phyloP scores from a whole-genome alignment of 1,140 invertebrate genomes.

The Drosophila funebris region DNA sequence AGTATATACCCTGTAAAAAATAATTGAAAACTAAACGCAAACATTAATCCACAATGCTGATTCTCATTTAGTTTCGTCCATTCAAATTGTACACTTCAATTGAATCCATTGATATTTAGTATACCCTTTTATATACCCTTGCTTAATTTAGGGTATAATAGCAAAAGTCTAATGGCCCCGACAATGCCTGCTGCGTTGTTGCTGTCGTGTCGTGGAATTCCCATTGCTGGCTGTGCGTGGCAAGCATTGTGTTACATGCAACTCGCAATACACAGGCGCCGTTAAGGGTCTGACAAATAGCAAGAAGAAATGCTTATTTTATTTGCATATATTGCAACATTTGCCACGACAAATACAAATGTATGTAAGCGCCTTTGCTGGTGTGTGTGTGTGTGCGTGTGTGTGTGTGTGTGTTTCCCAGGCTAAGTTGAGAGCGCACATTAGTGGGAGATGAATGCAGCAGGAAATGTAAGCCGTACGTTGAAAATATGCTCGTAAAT shows the following conservation, averaged over 20 bases:
- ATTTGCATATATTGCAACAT: slow-evolving; percentile 75
- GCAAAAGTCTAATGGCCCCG: slow-evolving; percentile 22
- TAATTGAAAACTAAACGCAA: not conserved
- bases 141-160: no score
- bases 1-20: slow-evolving; percentile 18
- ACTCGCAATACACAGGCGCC: slow-evolving; percentile 11
- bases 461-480: slow-evolving; percentile 61
- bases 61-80: no score
- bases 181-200: slow-evolving; percentile 2
- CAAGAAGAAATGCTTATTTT: slow-evolving; percentile 68
- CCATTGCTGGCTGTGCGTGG: slow-evolving; percentile 16
- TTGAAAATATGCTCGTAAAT: slow-evolving; percentile 12
- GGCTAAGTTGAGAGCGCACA: slow-evolving; percentile 49
- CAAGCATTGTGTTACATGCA: slow-evolving; percentile 25
- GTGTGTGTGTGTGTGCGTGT: not conserved
- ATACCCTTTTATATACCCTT: not conserved
- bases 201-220: not conserved
- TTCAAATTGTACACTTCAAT: no score
- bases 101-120: not conserved
- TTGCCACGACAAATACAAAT: slow-evolving; percentile 45
- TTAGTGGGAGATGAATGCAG: slow-evolving; percentile 57
- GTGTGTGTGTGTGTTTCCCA: not conserved
- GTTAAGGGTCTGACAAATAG: slow-evolving; percentile 45
- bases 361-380: not conserved
- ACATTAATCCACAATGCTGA: not conserved